phyloP scores from a whole-genome alignment of 2,797 vertebrate species.

The Enteromius argenteus region DNA sequence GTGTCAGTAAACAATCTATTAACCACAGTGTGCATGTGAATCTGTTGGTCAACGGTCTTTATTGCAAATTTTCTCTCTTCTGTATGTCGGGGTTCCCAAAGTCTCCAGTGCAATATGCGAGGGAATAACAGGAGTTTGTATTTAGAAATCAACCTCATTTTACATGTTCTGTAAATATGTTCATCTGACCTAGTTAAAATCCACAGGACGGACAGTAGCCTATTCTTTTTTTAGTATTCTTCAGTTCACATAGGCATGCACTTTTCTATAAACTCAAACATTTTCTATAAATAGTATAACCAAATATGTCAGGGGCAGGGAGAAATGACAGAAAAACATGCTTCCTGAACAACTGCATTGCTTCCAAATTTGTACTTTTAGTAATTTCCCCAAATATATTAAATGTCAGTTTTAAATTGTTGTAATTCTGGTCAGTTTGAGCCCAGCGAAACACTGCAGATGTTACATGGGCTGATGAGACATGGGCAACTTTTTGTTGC shows the following conservation, averaged over 20 bases:
- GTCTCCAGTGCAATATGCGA: not conserved
- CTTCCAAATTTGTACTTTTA: not conserved
- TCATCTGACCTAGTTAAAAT: constrained; percentile 15
- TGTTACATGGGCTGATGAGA: too few species aligned
- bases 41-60: not conserved
- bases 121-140: not conserved
- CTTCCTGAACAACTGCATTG: not conserved
- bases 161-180: not conserved
- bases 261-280: not conserved
- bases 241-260: not conserved
- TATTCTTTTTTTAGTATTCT: not conserved
- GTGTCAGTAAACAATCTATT: constrained; percentile 54
- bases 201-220: not conserved
- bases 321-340: too few species aligned
- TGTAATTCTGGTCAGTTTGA: not conserved
- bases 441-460: not conserved
- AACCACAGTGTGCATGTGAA: constrained; percentile 35
- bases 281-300: not conserved
- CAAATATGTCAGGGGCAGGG: not conserved
- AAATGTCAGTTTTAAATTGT: not conserved
- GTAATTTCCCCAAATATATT: not conserved
- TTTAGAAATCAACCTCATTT: not conserved
- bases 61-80: not conserved
- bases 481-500: too few species aligned
- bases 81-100: not conserved